These are phyloP conservation scores for Microplitis manilae DNA, from an alignment of 2,888 invertebrate species.

Conservation along the genomic window DNA sequence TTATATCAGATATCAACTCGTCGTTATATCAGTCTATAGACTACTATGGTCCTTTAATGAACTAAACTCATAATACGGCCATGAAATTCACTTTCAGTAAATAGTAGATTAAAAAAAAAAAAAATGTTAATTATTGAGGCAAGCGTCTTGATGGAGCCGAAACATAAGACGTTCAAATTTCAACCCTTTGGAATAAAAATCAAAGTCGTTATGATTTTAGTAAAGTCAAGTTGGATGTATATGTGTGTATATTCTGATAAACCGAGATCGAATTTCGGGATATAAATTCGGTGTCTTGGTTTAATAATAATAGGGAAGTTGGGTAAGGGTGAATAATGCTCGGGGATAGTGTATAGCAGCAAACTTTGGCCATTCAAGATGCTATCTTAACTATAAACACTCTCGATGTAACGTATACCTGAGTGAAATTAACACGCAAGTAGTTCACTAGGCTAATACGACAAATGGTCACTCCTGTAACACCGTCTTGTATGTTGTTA, in stretches of 20 bases:
- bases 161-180: neutral
- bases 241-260: neutral
- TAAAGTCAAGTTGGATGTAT: no score
- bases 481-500: neutral
- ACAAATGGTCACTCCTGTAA: conserved; percentile 17
- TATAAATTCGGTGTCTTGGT: neutral
- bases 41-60: conserved; percentile 11
- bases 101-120: neutral
- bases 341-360: neutral
- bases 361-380: conserved; percentile 10
- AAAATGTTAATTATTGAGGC: neutral
- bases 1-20: conserved; percentile 20
- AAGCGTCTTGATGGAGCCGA: neutral
- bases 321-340: conserved; percentile 12
- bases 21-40: no score
- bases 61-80: conserved; percentile 12
- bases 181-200: neutral
- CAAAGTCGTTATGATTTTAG: neutral
- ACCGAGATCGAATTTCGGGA: neutral
- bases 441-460: conserved; percentile 19
- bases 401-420: neutral
- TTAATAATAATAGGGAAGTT: neutral
- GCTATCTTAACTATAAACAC: conserved; percentile 14
- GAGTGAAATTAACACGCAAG: conserved; percentile 14
- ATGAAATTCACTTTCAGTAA: conserved; percentile 11